Evolutionary conservation across 1,140 invertebrate species (phyloP).

Genomic region (Thaumetopoea pityocampa): DNA sequence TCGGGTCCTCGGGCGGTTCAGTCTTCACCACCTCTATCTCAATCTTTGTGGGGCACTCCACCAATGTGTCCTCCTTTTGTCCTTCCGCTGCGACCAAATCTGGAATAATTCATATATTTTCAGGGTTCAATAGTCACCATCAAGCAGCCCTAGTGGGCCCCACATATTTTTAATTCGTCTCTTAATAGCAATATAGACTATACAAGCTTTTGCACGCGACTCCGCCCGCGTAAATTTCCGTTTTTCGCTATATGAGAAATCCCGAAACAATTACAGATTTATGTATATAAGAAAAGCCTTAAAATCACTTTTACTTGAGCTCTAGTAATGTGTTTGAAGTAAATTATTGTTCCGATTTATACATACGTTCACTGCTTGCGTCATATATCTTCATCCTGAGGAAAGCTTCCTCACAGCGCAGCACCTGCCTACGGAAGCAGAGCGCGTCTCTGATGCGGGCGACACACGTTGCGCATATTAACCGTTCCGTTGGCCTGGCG

Average conservation of each 20-base stretch:
- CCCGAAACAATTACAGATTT: no score
- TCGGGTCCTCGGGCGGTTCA: slow-evolving; percentile 12
- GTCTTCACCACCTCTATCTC: slow-evolving; percentile 22
- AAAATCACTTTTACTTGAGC: no score
- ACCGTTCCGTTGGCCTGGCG: slow-evolving; percentile 31
- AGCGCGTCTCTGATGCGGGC: slow-evolving; percentile 42
- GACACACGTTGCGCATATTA: slow-evolving; percentile 55
- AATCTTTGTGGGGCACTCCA: slow-evolving; percentile 5
- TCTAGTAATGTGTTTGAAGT: no score
- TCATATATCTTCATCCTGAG: slow-evolving; percentile 39
- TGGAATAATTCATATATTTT: no score
- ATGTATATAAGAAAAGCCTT: no score
- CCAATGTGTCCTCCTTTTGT: slow-evolving; percentile 4
- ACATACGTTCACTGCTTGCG: slow-evolving; percentile 16
- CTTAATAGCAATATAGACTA: no score
- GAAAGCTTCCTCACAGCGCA: slow-evolving; percentile 49
- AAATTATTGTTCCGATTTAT: not conserved
- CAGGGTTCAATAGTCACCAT: no score
- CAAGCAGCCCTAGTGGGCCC: no score
- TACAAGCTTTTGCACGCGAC: no score
- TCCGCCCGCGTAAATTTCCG: no score
- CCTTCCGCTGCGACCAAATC: not conserved
- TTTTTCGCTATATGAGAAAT: no score
- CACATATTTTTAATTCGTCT: no score
- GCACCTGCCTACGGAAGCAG: slow-evolving; percentile 45